Evolutionary conservation across 2,797 vertebrate genomes (phyloP).

Genomic region (Limosa lapponica): DNA sequence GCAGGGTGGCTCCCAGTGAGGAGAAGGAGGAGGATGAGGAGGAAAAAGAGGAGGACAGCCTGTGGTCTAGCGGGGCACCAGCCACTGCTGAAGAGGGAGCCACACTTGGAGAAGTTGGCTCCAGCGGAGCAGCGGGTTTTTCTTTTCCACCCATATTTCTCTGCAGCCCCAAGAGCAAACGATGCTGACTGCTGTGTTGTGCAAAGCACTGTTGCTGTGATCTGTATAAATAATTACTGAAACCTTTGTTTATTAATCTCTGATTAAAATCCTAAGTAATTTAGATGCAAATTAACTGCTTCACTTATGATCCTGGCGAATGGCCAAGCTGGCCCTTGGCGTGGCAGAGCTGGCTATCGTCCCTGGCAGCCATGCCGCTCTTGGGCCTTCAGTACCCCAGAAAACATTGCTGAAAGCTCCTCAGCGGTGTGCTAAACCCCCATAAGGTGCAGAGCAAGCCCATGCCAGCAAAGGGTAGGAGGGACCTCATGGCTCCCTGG

Average conservation of each 20-base stretch:
- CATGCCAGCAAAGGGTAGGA: fast-evolving
- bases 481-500: fast-evolving
- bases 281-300: conserved; percentile 29
- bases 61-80: fast-evolving
- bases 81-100: not conserved
- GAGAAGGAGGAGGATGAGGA: not conserved
- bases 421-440: not conserved
- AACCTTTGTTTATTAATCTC: conserved; percentile 29
- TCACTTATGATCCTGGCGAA: not conserved
- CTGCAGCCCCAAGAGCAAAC: not conserved
- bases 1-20: not conserved
- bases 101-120: fast-evolving
- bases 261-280: conserved; percentile 39
- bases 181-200: fast-evolving
- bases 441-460: not conserved
- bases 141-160: not conserved
- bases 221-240: not conserved
- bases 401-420: not conserved
- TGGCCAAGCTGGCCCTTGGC: not conserved
- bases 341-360: not conserved
- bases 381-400: fast-evolving
- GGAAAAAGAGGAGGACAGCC: not conserved
- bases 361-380: not conserved
- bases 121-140: fast-evolving
- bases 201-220: not conserved